Evolutionary conservation across 2,888 invertebrate species (phyloP).

Genomic region (Rapana venosa): DNA sequence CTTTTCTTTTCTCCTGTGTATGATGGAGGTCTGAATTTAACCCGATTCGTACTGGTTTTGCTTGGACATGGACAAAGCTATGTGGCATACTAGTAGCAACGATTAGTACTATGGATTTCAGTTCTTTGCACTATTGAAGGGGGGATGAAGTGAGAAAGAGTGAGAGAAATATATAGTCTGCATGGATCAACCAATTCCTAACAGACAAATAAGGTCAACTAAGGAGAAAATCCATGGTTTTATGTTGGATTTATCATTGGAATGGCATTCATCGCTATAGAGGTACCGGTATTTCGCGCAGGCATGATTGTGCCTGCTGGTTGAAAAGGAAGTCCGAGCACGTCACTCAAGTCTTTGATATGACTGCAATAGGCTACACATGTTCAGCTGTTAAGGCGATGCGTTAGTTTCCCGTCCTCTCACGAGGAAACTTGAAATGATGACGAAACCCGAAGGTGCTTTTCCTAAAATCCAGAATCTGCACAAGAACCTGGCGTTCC

Average conservation of each 20-base stretch:
- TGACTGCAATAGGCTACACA: slow-evolving; percentile 8
- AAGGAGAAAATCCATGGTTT: slow-evolving; percentile 17
- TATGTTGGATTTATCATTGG: background rate
- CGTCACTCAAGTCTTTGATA: slow-evolving; percentile 20
- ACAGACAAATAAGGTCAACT: background rate
- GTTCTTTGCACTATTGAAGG: background rate
- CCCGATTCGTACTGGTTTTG: background rate
- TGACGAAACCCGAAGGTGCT: background rate
- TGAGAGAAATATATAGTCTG: background rate
- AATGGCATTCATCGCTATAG: slow-evolving; percentile 2
- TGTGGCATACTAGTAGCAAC: background rate
- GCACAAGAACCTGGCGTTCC: background rate
- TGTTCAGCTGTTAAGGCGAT: background rate
- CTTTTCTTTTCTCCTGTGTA: background rate
- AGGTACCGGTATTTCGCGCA: slow-evolving; percentile 11
- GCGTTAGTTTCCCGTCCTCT: background rate
- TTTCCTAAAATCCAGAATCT: too few species aligned
- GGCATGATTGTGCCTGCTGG: background rate
- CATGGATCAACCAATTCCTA: background rate
- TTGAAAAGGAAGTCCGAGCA: background rate
- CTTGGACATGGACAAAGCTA: background rate
- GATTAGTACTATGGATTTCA: background rate
- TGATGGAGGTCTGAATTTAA: background rate
- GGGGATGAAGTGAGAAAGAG: background rate
- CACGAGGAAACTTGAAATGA: background rate